Conservation (phyloP, 2,797 vertebrate genomes). For the Nasua narica region DNA sequence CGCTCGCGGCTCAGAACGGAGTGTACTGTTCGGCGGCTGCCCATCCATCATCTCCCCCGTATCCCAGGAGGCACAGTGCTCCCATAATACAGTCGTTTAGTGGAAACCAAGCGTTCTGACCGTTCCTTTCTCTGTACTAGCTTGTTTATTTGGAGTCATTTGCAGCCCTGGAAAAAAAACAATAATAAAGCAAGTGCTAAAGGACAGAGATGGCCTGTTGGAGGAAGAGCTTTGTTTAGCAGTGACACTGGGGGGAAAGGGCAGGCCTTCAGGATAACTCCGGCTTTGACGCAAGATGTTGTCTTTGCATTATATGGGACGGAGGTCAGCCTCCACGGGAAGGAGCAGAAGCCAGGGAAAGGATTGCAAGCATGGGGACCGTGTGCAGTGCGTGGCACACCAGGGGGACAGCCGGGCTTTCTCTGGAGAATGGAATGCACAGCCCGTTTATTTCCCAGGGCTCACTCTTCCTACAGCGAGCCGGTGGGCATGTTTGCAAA, state of each 20-base stretch:
- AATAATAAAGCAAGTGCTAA: background rate
- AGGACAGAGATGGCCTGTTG: background rate
- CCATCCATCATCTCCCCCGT: background rate
- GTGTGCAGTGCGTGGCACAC: fast-evolving
- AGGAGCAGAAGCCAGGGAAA: background rate
- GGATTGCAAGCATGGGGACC: fast-evolving
- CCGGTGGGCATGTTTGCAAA: background rate
- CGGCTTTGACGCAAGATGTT: background rate
- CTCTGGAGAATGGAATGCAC: background rate
- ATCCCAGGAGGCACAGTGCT: constrained; percentile 33
- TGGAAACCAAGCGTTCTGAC: background rate
- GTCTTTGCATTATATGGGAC: background rate
- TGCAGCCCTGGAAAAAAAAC: background rate
- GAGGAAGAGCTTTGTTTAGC: background rate
- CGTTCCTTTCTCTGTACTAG: background rate
- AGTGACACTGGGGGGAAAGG: background rate
- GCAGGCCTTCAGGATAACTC: background rate
- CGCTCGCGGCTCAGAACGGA: constrained; percentile 28
- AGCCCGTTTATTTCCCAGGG: fast-evolving
- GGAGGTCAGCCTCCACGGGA: background rate
- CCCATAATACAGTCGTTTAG: background rate
- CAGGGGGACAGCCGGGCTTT: too few species aligned
- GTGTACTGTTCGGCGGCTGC: background rate
- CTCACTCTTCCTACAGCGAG: background rate
- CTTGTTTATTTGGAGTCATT: constrained; percentile 53